These are phyloP conservation scores for Tetraneura akinire DNA, from an alignment of 1,140 invertebrate species.

Conservation along the genomic window DNA sequence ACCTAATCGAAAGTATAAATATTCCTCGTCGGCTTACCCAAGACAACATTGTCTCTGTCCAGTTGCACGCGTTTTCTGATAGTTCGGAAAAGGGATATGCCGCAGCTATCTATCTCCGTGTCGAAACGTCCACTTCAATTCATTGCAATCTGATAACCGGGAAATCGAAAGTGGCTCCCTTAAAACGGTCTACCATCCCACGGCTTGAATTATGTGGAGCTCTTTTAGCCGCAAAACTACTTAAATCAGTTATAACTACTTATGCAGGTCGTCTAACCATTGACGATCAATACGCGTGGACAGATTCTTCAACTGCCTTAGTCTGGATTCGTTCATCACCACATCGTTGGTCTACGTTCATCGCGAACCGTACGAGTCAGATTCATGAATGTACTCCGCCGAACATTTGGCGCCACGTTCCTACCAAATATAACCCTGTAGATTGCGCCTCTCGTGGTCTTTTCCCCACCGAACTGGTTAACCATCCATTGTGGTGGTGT, in stretches of 20 bases:
- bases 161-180: too few species aligned
- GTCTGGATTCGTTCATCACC: too few species aligned
- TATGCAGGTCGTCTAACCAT: too few species aligned
- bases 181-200: too few species aligned
- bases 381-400: conserved; percentile 56
- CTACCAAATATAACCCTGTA: conserved; percentile 58
- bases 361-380: too few species aligned
- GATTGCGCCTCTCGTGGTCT: conserved; percentile 58
- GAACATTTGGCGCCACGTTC: conserved; percentile 57
- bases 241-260: too few species aligned
- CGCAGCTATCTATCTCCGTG: too few species aligned
- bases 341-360: not conserved
- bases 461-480: not conserved
- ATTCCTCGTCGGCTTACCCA: not conserved
- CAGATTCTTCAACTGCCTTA: not conserved
- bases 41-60: not conserved
- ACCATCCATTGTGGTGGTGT: too few species aligned
- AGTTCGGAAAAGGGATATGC: too few species aligned
- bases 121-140: too few species aligned
- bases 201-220: conserved; percentile 60
- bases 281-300: not conserved
- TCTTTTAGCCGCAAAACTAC: conserved; percentile 55
- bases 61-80: too few species aligned
- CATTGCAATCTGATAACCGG: too few species aligned
- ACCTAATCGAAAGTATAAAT: not conserved